phyloP scores from a whole-genome alignment of 2,113 vertebrate genomes.

The Stegostoma tigrinum region DNA sequence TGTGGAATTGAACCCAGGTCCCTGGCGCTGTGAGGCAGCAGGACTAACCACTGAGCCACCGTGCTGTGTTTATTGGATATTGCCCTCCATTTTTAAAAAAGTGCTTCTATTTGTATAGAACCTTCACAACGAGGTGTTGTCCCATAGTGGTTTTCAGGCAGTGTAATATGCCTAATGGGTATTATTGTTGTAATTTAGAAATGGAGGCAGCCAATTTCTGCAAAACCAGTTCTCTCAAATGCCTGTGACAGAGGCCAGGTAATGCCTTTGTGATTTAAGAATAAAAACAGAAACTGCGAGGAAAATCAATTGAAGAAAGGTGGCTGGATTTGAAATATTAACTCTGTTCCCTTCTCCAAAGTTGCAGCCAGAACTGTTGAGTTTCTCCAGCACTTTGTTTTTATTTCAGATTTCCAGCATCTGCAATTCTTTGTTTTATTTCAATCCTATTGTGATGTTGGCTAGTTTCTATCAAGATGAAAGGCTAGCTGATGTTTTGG shows the following conservation, averaged over 20 bases:
- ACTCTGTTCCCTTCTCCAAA: too few species aligned
- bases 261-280: neutral
- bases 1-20: too few species aligned
- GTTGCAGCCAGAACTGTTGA: too few species aligned
- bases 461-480: neutral
- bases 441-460: neutral
- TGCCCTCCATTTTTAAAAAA: neutral
- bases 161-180: neutral
- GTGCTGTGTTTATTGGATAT: neutral
- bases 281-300: too few species aligned
- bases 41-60: too few species aligned
- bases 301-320: too few species aligned
- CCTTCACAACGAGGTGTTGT: neutral
- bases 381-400: too few species aligned
- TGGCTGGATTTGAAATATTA: too few species aligned
- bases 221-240: neutral
- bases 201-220: neutral
- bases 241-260: neutral
- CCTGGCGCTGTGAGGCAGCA: too few species aligned
- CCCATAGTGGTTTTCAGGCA: neutral
- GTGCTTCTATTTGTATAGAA: neutral
- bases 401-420: too few species aligned
- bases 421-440: too few species aligned
- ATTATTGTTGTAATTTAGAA: neutral
- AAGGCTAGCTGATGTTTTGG: neutral